A percentile compares a stretch with the other conserved stretches of the same genome.
phyloP scores from a whole-genome alignment of 2,888 invertebrate genomes.

The Lordiphosa andalusiaca region DNA sequence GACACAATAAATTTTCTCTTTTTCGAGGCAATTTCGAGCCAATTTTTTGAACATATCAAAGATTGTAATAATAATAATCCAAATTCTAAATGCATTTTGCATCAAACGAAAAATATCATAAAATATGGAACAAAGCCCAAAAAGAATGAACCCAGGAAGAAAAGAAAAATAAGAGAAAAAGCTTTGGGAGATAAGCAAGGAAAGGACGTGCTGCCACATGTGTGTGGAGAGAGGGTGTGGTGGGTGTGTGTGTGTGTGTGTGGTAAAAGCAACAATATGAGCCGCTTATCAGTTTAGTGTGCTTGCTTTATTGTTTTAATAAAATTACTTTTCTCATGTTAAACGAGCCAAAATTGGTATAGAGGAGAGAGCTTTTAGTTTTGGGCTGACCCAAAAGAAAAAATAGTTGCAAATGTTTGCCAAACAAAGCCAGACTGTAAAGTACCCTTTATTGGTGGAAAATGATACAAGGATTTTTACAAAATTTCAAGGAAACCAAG shows the following conservation, averaged over 20 bases:
- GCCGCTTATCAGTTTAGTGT: constrained; percentile 49
- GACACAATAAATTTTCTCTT: too few relatives aligned
- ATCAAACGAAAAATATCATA: constrained; percentile 26
- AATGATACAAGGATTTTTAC: too few relatives aligned
- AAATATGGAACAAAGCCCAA: constrained; percentile 34
- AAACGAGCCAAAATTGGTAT: not conserved
- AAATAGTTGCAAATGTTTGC: too few relatives aligned
- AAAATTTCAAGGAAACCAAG: too few relatives aligned
- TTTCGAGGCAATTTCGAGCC: too few relatives aligned
- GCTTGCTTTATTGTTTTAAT: constrained; percentile 48
- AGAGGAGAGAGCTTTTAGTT: not conserved
- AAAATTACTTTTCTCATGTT: constrained; percentile 25
- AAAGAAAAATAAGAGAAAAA: constrained; percentile 1
- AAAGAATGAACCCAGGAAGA: constrained; percentile 12
- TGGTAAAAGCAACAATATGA: constrained; percentile 28
- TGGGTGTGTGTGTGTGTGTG: constrained; percentile 1
- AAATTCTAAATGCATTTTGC: constrained; percentile 20
- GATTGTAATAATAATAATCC: not conserved
- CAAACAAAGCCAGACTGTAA: too few relatives aligned
- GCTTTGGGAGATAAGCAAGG: constrained; percentile 13
- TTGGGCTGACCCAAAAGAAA: not conserved
- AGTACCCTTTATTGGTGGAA: too few relatives aligned
- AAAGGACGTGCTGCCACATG: constrained; percentile 1
- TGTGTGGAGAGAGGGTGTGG: too few relatives aligned
- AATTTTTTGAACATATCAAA: constrained; percentile 8